Evolutionary conservation across 2,113 vertebrate species (phyloP), one percentile per base, ranked within the genome.

Genomic region (Nicator chloris): DNA sequence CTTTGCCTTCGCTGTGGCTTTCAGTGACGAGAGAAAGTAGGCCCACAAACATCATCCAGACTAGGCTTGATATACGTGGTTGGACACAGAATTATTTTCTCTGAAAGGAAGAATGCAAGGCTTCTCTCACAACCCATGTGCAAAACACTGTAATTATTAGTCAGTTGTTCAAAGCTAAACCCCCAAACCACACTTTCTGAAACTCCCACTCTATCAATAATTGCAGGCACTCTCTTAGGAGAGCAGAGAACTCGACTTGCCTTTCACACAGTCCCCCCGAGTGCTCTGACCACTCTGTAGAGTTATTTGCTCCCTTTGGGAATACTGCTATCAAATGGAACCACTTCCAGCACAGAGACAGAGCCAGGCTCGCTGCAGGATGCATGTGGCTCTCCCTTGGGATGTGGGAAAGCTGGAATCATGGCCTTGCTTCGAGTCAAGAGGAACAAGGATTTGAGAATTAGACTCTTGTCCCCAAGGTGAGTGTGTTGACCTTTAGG

Each of bases 181-280:
- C 79, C 93, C 95, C 76, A 97, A 96, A 95, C 95, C 95, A 93
- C 88, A 90, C 88, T 95, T 95, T 94, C 95, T 93, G 86, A 89
- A 93, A 95, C 94, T 93, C 94, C 94, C 86, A 93, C 91, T 95
- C 88, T 86, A 93, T 92, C 60, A 82, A 59, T 82, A 91, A 75
- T 22, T 51, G 60, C 39, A 93, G 22, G 31, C 51, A 23, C 2
- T 0, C 76, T 86, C 72, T 83, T 56, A 64, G 35, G 69, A 49
- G 26, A 86, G 83, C n/a, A 2, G 65, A 92, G 69, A 84, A 19
- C 44, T 56, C 56, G 45, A 44, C 40, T 44, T 4, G 60, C 68
- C 50, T 92, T 70, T 90, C 13, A 8, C 60, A 28, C 30, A 66
- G 86, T 86, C 54, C 86, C 72, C 63, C 54, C 0, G 7, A 44